phyloP scores from a whole-genome alignment of 2,797 vertebrate species.

The Diplodus sargus region DNA sequence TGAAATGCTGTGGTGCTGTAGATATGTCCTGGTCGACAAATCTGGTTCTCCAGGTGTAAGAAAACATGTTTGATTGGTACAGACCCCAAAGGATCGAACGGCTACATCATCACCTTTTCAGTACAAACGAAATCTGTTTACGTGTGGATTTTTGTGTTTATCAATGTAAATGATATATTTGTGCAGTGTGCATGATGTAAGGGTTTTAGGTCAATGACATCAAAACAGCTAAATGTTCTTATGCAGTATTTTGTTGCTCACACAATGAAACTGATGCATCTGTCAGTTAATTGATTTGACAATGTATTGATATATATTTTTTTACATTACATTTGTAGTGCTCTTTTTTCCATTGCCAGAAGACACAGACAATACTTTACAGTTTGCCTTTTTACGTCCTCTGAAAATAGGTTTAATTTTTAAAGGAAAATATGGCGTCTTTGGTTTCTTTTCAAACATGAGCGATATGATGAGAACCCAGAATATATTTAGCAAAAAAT shows the following conservation, averaged over 20 bases:
- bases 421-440: neutral
- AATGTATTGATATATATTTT: too few relatives aligned
- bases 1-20: too few relatives aligned
- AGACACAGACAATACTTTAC: neutral
- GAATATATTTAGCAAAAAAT: neutral
- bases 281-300: neutral
- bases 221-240: neutral
- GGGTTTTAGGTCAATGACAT: neutral
- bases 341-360: neutral
- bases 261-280: neutral
- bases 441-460: neutral
- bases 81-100: too few relatives aligned
- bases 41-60: too few relatives aligned
- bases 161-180: neutral
- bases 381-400: neutral
- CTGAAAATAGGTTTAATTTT: neutral
- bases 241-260: neutral
- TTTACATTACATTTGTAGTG: neutral
- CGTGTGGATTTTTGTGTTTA: neutral
- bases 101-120: too few relatives aligned
- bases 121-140: neutral
- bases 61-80: too few relatives aligned
- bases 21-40: too few relatives aligned
- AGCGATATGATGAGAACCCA: neutral
- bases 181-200: neutral